Conservation (phyloP, 2,113 vertebrate species). For the Anoura caudifer region DNA sequence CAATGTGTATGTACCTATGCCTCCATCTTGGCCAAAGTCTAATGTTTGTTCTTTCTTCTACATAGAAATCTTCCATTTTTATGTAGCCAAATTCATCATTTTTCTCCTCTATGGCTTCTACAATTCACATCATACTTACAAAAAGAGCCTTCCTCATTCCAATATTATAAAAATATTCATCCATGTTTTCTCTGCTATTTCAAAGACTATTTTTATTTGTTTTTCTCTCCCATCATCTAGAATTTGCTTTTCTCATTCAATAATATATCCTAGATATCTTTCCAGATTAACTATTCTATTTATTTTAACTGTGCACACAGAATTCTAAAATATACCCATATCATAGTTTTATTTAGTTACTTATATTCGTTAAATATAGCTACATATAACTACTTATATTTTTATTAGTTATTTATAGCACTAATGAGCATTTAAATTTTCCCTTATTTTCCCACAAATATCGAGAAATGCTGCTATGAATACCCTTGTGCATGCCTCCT, state of each 20-base stretch:
- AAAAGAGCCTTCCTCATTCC: not conserved
- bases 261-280: not conserved
- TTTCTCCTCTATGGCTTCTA: not conserved
- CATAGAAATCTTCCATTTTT: not conserved
- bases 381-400: not conserved
- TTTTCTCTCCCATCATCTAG: conserved; percentile 17
- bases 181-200: conserved; percentile 10
- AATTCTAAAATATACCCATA: conserved; percentile 24
- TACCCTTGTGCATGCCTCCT: not conserved
- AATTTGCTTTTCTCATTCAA: not conserved
- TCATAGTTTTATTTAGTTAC: not conserved
- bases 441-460: not conserved
- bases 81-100: not conserved
- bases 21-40: not conserved
- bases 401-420: not conserved
- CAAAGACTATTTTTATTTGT: not conserved
- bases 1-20: too few species aligned
- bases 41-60: not conserved
- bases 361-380: not conserved
- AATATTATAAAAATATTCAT: conserved; percentile 30
- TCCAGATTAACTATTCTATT: not conserved
- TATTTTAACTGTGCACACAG: not conserved
- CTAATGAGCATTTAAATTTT: conserved; percentile 3
- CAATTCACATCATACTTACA: not conserved
- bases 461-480: not conserved